phyloP scores from a whole-genome alignment of 2,888 invertebrate species.

The Cabera pusaria region DNA sequence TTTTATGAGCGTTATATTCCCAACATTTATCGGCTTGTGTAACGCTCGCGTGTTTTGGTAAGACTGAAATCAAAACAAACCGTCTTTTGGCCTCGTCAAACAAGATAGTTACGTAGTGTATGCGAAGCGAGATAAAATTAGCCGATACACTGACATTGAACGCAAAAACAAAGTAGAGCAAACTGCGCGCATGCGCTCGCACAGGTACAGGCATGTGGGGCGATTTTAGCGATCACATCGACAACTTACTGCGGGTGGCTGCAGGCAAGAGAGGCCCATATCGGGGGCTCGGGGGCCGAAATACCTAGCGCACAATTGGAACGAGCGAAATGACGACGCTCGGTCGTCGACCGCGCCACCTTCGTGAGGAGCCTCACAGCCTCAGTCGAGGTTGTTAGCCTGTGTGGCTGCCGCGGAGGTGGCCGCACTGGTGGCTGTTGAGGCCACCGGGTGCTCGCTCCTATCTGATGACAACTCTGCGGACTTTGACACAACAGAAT shows the following conservation, averaged over 20 bases:
- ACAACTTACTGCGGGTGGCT: conserved; percentile 45
- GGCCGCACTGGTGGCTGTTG: conserved; percentile 21
- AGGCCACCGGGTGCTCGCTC: conserved; percentile 17
- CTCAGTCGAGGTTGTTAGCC: conserved; percentile 62
- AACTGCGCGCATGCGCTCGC: conserved; percentile 65
- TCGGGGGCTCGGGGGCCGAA: conserved; percentile 49
- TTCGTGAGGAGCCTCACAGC: conserved; percentile 45
- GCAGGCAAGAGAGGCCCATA: conserved; percentile 54
- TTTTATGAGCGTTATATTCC: conserved; percentile 22
- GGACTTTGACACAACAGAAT: conserved; percentile 24
- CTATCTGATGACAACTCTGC: too few species aligned
- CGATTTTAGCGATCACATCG: conserved; percentile 59
- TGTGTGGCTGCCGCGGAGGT: conserved; percentile 28
- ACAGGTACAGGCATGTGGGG: conserved; percentile 48
- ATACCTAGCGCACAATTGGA: conserved; percentile 55
- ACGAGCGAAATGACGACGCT: conserved; percentile 52
- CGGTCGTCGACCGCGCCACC: conserved; percentile 66
- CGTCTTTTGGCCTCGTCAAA: conserved; percentile 71
- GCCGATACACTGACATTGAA: conserved; percentile 82
- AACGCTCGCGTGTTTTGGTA: conserved; percentile 54
- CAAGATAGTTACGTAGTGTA: conserved; percentile 70
- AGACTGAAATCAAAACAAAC: conserved; percentile 73
- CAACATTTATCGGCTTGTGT: conserved; percentile 34
- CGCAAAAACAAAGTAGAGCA: conserved; percentile 79
- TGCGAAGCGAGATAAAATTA: conserved; percentile 79